A percentile compares a stretch with the other conserved stretches of the same genome.
Conservation (phyloP, 2,797 vertebrate species). For the Poeciliopsis turneri region DNA sequence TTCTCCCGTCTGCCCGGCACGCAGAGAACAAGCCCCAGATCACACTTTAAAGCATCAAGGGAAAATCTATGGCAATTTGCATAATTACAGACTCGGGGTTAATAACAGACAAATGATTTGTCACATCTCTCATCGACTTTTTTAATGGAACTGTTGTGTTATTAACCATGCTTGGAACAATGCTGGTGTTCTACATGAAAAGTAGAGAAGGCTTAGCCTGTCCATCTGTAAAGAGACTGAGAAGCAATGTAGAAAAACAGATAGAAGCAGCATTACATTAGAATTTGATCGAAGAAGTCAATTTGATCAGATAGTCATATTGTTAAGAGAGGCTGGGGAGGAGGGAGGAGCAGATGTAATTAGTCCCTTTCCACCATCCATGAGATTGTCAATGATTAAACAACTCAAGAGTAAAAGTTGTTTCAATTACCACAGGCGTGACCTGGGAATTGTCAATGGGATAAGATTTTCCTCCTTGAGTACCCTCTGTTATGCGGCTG, state of each 20-base stretch:
- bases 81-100: constrained; percentile 99
- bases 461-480: constrained; percentile 93
- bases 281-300: background rate
- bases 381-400: constrained; percentile 96
- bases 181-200: constrained; percentile 5
- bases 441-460: constrained; percentile 94
- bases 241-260: background rate
- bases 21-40: constrained; percentile 93
- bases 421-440: constrained; percentile 93
- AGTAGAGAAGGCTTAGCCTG: background rate
- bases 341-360: constrained; percentile 63
- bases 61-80: constrained; percentile 99
- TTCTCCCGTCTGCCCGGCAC: constrained; percentile 91
- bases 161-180: constrained; percentile 66
- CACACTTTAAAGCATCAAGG: constrained; percentile 91
- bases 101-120: constrained; percentile 99
- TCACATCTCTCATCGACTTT: constrained; percentile 90
- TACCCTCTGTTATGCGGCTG: constrained; percentile 87
- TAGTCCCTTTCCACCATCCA: constrained; percentile 63
- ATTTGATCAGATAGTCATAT: background rate
- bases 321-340: constrained; percentile 8
- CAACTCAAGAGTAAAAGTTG: constrained; percentile 93
- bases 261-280: background rate
- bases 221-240: background rate
- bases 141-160: constrained; percentile 81